Evolutionary conservation across 2,797 vertebrate genomes (phyloP), one percentile per base, ranked within the genome.

Genomic region (Epinephelus coioides): DNA sequence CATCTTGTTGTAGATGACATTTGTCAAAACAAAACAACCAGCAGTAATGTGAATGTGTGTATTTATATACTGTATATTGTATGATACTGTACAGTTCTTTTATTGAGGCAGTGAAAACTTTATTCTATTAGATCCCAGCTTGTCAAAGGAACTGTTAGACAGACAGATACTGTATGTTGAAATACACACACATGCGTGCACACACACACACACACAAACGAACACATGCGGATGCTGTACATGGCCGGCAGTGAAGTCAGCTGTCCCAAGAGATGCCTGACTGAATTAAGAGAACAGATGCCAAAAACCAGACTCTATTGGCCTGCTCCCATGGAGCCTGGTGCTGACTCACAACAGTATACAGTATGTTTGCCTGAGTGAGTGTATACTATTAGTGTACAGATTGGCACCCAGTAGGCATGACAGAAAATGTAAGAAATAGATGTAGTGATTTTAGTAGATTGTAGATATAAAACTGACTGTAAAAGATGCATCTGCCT

Each of bases 281-380:
- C 78, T 88, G 82, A 92, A 90, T 91, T 85, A 90, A 84, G 54
- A 62, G 82, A 72, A 81, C 69, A 78, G 81, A 86, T 88, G 84
- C 79, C 84, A 88, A 88, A 88, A 85, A 88, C 23, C 82, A 86
- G 86, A 86, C 69, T 79, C 67, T 69, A 23, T 17, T 80, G 82
- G 78, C 69, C 76, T 88, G 64, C 13, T 85, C 72, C 51, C 61
- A 69, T 83, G 68, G 73, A 84, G 78, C 75, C 73, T 76, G 83
- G 30, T 81, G 80, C 75, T 87, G 83, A 90, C 73, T 89, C 81
- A 85, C 54, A 69, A 44, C 73, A 80, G 50, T 72, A 49, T 75
- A 76, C 78, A 80, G 30, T 76, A 49, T 38, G 40, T 76, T 43
- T 71, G 53, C 34, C 43, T 73, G 56, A 60, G 63, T 78, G 70